Evolutionary conservation across 1,140 invertebrate species (phyloP).

Genomic region (Heliothis subflexa): DNA sequence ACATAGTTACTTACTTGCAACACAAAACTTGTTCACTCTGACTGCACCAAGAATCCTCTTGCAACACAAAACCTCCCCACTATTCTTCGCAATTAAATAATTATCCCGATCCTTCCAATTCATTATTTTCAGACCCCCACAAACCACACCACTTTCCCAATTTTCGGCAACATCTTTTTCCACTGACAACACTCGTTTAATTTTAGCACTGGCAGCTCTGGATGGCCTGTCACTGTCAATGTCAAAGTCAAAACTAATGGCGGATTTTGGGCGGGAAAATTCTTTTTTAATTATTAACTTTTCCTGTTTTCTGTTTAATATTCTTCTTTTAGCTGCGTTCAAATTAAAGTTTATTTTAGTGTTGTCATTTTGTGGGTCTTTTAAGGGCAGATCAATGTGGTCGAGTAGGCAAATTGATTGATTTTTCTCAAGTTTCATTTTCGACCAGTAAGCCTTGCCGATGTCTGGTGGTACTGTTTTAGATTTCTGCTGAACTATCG

Average conservation of each 20-base stretch:
- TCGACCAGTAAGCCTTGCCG: slow-evolving; percentile 79
- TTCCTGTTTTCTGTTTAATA: slow-evolving; percentile 64
- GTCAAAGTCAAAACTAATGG: slow-evolving; percentile 49
- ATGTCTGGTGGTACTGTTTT: slow-evolving; percentile 58
- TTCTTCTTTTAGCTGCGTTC: slow-evolving; percentile 70
- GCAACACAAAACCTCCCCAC: slow-evolving; percentile 73
- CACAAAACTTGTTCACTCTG: slow-evolving; percentile 64
- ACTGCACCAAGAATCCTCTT: slow-evolving; percentile 57
- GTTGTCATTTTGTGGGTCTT: slow-evolving; percentile 32
- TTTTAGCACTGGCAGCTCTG: slow-evolving; percentile 68
- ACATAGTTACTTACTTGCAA: slow-evolving; percentile 66
- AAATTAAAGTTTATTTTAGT: slow-evolving; percentile 65
- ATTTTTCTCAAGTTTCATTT: slow-evolving; percentile 71
- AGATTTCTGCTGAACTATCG: slow-evolving; percentile 73
- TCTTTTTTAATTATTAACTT: slow-evolving; percentile 54
- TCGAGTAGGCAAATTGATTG: slow-evolving; percentile 68
- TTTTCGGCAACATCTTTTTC: slow-evolving; percentile 52
- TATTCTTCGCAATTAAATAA: slow-evolving; percentile 72
- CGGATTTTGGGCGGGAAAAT: slow-evolving; percentile 61
- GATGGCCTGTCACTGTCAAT: slow-evolving; percentile 63
- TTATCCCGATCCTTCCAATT: slow-evolving; percentile 60
- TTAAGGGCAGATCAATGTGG: slow-evolving; percentile 54
- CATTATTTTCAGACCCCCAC: slow-evolving; percentile 72
- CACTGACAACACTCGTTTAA: slow-evolving; percentile 54
- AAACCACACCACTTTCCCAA: slow-evolving; percentile 66